These are phyloP conservation scores for Pollenia angustigena DNA, from an alignment of 2,888 invertebrate genomes.

Conservation along the genomic window DNA sequence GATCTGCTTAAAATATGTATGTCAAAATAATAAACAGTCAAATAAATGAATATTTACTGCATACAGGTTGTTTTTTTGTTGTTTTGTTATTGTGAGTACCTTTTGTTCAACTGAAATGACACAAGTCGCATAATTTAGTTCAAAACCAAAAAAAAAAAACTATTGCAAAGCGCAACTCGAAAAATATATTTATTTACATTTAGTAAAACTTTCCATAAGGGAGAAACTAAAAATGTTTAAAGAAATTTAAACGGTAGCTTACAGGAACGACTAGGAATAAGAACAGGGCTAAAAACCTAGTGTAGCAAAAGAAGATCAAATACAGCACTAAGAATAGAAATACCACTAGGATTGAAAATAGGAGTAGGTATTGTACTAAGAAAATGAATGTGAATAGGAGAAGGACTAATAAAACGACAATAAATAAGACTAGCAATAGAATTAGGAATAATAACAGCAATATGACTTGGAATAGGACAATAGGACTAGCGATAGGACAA, in stretches of 20 bases:
- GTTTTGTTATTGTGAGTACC: neutral
- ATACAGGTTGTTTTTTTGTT: neutral
- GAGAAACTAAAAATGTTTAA: neutral
- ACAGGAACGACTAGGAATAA: too few relatives aligned
- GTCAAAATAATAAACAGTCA: conserved; percentile 51
- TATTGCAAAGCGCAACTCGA: neutral
- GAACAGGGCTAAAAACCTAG: too few relatives aligned
- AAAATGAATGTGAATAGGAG: too few relatives aligned
- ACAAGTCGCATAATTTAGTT: neutral
- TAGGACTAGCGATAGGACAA: too few relatives aligned
- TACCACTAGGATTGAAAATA: too few relatives aligned
- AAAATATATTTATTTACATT: conserved; percentile 13
- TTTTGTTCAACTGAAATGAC: conserved; percentile 19
- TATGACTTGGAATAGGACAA: too few relatives aligned
- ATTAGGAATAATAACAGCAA: too few relatives aligned
- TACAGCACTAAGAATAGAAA: too few relatives aligned
- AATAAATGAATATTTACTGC: conserved; percentile 39
- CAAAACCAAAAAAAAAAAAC: neutral
- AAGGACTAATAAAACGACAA: too few relatives aligned
- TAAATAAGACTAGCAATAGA: too few relatives aligned
- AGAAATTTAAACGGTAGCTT: neutral
- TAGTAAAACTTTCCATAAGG: neutral
- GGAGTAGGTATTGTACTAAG: too few relatives aligned
- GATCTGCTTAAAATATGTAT: conserved; percentile 61
- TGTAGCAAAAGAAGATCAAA: too few relatives aligned